A percentile compares a stretch with the other conserved stretches of the same genome.
Evolutionary conservation across 1,140 invertebrate species (phyloP).

Genomic region (Dendroctonus ponderosae): DNA sequence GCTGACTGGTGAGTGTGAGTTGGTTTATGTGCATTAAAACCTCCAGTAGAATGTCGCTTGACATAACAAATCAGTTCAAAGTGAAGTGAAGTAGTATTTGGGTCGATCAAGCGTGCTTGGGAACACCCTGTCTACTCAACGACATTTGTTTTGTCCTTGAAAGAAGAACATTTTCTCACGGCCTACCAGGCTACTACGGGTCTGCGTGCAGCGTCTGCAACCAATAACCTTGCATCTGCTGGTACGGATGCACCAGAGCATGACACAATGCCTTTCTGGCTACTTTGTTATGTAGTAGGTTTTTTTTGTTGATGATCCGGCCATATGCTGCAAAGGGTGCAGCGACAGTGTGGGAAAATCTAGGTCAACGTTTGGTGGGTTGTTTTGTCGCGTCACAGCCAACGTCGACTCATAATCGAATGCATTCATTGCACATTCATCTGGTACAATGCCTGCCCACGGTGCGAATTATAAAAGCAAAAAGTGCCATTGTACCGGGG

Average conservation of each 20-base stretch:
- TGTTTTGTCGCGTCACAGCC: conserved; percentile 8
- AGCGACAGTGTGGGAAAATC: conserved; percentile 23
- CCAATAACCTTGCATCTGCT: conserved; percentile 29
- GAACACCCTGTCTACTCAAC: too few relatives aligned
- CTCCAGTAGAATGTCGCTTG: too few relatives aligned
- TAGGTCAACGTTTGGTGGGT: conserved; percentile 21
- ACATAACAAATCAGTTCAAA: too few relatives aligned
- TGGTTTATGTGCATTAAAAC: too few relatives aligned
- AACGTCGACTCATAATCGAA: too few relatives aligned
- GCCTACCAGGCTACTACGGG: conserved; percentile 1
- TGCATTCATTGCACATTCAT: neutral
- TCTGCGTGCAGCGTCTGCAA: conserved; percentile 17
- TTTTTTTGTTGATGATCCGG: conserved; percentile 18
- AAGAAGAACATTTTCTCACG: conserved; percentile 25
- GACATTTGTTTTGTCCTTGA: conserved; percentile 8
- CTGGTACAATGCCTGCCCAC: too few relatives aligned
- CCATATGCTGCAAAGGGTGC: neutral
- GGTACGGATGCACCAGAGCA: conserved; percentile 22
- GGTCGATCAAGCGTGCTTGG: too few relatives aligned
- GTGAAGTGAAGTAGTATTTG: too few relatives aligned
- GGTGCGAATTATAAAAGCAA: too few relatives aligned
- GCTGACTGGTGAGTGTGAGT: too few relatives aligned
- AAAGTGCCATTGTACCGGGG: too few relatives aligned
- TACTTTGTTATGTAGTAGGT: conserved; percentile 6
- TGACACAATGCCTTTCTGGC: conserved; percentile 7